Evolutionary conservation across 2,113 vertebrate species (phyloP).

Genomic region (Clarias macrocephalus): DNA sequence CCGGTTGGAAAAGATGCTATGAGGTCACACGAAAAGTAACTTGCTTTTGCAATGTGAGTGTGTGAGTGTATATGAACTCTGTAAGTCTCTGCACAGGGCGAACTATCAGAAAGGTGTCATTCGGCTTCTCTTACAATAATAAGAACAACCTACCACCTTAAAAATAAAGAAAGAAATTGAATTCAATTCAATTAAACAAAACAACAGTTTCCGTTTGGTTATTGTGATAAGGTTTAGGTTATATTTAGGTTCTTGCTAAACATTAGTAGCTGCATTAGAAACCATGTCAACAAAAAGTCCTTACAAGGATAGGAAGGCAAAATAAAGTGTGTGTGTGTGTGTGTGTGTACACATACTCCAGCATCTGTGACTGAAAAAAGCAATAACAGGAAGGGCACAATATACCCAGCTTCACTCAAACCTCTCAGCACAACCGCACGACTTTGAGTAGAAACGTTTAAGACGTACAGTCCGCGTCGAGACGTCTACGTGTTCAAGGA

Average conservation of each 20-base stretch:
- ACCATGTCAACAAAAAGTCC: background rate
- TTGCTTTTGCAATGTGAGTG: background rate
- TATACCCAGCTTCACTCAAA: background rate
- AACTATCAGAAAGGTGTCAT: background rate
- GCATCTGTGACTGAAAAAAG: background rate
- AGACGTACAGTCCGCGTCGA: no score
- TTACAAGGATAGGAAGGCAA: no score
- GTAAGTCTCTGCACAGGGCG: background rate
- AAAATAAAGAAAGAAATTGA: no score
- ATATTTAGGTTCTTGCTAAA: background rate
- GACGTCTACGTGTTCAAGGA: background rate
- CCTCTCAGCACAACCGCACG: background rate
- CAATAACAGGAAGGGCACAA: background rate
- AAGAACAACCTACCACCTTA: no score
- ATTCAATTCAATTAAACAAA: background rate
- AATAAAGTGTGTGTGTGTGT: no score
- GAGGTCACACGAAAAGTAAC: background rate
- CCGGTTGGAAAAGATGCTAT: background rate
- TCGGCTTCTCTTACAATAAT: background rate
- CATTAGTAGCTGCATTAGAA: background rate
- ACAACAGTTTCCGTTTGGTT: background rate
- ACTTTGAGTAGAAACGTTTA: background rate
- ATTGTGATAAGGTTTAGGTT: background rate
- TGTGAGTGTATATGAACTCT: background rate
- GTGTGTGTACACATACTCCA: background rate